These are phyloP conservation scores for Takifugu rubripes DNA, from an alignment of 2,797 vertebrate species.

Conservation along the genomic window DNA sequence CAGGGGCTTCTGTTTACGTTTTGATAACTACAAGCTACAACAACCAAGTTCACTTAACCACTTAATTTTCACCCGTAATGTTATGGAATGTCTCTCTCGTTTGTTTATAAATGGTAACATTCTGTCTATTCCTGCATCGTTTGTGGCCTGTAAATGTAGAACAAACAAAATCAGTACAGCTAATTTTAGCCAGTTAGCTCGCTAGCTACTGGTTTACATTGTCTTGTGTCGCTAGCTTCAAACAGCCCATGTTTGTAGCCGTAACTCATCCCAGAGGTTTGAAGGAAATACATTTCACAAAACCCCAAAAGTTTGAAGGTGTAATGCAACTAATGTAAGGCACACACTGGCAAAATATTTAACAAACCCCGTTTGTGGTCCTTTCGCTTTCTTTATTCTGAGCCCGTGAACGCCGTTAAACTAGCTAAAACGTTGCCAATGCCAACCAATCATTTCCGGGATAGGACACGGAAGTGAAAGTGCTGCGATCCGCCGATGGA, in stretches of 20 bases:
- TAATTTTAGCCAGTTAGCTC: constrained; percentile 45
- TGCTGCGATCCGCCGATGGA: background rate
- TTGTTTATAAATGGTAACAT: background rate
- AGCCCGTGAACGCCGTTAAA: constrained; percentile 45
- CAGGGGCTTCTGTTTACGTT: constrained; percentile 67
- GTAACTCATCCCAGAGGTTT: background rate
- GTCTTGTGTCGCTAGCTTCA: constrained; percentile 51
- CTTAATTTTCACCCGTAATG: too few species aligned
- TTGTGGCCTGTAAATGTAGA: constrained; percentile 11
- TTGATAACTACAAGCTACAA: constrained; percentile 29
- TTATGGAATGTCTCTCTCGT: background rate
- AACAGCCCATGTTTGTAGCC: constrained; percentile 22
- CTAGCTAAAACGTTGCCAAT: constrained; percentile 78
- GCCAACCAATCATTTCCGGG: constrained; percentile 79
- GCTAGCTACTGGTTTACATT: constrained; percentile 45
- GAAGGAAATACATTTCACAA: background rate
- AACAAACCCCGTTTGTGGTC: constrained; percentile 63
- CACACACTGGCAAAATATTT: background rate
- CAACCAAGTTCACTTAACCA: background rate
- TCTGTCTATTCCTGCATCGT: background rate
- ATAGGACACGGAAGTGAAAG: constrained; percentile 63
- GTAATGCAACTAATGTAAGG: background rate
- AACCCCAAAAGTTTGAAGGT: accelerated
- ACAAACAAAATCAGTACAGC: constrained; percentile 39
- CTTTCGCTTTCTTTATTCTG: constrained; percentile 56